Percentiles rank a stretch among this genome's conserved stretches.
Conservation (phyloP, 1,140 invertebrate species). For the Melitaea cinxia region DNA sequence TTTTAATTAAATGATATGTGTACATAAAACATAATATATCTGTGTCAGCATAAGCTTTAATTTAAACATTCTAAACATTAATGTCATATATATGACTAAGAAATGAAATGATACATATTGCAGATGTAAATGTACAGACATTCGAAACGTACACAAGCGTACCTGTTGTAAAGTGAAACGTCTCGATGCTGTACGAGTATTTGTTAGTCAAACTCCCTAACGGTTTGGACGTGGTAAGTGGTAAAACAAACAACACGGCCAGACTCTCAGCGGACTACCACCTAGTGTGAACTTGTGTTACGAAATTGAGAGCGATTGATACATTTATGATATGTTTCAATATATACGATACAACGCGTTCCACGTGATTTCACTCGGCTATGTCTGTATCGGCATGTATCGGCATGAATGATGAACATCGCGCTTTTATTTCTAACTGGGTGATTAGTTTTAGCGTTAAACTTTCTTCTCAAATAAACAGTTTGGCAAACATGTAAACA, state of each 20-base stretch:
- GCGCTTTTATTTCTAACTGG: no score
- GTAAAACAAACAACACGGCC: conserved; percentile 68
- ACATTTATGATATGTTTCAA: conserved; percentile 12
- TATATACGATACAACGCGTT: not conserved
- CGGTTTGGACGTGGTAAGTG: conserved; percentile 67
- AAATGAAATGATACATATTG: not conserved
- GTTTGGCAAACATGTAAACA: no score
- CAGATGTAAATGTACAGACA: conserved; percentile 33
- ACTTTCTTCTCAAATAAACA: no score
- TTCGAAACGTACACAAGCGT: conserved; percentile 36
- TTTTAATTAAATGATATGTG: no score
- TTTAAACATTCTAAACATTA: no score
- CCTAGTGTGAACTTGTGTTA: conserved; percentile 49
- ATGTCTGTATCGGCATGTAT: no score
- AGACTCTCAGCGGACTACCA: conserved; percentile 61
- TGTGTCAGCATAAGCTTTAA: no score
- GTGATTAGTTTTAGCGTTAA: no score
- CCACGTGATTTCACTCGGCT: no score
- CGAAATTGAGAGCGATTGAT: conserved; percentile 27
- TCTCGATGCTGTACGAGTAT: conserved; percentile 49
- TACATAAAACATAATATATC: no score
- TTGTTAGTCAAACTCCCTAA: conserved; percentile 66
- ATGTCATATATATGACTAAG: not conserved
- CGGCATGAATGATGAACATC: no score
- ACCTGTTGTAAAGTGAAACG: conserved; percentile 45